Conservation (phyloP, 2,797 vertebrate species). For the Halcyon chelicuti region DNA sequence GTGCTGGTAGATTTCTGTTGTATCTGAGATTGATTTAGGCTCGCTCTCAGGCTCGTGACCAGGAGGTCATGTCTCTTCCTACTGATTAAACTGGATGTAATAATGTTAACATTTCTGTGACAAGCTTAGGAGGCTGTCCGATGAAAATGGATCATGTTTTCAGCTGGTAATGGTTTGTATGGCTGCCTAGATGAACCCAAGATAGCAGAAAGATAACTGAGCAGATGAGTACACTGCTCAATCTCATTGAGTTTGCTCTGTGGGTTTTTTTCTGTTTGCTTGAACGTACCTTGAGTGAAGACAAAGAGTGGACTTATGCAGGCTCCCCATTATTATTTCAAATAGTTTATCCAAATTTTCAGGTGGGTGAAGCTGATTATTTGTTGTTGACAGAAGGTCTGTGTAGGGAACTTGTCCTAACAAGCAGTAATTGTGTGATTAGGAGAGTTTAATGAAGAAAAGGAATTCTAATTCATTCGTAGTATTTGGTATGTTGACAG, state of each 20-base stretch:
- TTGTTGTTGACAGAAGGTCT: constrained; percentile 74
- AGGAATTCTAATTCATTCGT: constrained; percentile 65
- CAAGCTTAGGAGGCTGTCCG: background rate
- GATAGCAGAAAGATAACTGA: background rate
- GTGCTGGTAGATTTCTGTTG: background rate
- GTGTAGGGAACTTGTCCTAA: constrained; percentile 65
- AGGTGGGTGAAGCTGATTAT: constrained; percentile 76
- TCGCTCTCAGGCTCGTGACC: accelerated
- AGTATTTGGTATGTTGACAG: constrained; percentile 66
- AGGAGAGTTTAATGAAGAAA: constrained; percentile 68
- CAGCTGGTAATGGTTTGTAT: background rate
- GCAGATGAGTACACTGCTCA: background rate
- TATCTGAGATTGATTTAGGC: background rate
- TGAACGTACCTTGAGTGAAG: background rate
- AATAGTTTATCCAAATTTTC: constrained; percentile 50
- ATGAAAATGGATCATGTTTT: background rate
- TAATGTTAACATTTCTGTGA: background rate
- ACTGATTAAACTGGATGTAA: background rate
- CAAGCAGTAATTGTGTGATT: constrained; percentile 77
- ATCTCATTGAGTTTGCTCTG: background rate
- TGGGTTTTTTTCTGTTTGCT: constrained; percentile 4
- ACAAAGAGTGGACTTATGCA: constrained; percentile 56
- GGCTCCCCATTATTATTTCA: background rate
- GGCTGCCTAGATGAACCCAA: background rate
- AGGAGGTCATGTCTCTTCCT: accelerated